Conservation (phyloP, 2,113 vertebrate genomes). For the Sardina pilchardus region DNA sequence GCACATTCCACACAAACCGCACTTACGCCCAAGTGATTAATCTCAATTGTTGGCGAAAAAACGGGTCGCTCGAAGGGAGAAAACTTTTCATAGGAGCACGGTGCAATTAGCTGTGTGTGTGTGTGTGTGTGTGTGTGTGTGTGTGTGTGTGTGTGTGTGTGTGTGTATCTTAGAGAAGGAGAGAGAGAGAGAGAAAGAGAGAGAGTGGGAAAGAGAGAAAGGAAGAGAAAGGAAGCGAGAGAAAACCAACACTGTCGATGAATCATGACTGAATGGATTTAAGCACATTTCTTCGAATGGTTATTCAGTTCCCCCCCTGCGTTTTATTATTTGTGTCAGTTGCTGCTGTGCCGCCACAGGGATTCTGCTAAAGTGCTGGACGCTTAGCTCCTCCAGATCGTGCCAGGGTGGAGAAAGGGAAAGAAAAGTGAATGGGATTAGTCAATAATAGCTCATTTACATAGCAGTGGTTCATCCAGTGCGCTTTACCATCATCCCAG, state of each 20-base stretch:
- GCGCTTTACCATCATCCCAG: neutral
- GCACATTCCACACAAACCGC: conserved; percentile 34
- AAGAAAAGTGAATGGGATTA: neutral
- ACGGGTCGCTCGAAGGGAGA: neutral
- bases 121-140: neutral
- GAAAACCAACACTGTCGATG: neutral
- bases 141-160: conserved; percentile 1
- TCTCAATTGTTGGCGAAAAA: conserved; percentile 21
- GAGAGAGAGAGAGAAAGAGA: neutral
- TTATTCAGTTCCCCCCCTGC: neutral
- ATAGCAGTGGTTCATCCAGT: neutral
- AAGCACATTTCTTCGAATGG: neutral
- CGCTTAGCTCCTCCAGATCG: neutral
- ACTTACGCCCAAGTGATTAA: conserved; percentile 25
- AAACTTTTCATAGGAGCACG: neutral
- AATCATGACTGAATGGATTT: conserved; percentile 12
- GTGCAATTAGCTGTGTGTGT: neutral
- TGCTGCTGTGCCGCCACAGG: neutral
- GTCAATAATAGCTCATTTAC: neutral
- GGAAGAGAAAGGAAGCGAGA: neutral
- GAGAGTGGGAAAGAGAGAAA: neutral
- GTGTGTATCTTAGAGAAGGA: neutral
- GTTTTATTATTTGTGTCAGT: neutral
- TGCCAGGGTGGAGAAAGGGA: neutral
- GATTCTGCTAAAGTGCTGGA: neutral